Evolutionary conservation across 2,888 invertebrate species (phyloP).

Genomic region (Dorcus parallelipipedus): DNA sequence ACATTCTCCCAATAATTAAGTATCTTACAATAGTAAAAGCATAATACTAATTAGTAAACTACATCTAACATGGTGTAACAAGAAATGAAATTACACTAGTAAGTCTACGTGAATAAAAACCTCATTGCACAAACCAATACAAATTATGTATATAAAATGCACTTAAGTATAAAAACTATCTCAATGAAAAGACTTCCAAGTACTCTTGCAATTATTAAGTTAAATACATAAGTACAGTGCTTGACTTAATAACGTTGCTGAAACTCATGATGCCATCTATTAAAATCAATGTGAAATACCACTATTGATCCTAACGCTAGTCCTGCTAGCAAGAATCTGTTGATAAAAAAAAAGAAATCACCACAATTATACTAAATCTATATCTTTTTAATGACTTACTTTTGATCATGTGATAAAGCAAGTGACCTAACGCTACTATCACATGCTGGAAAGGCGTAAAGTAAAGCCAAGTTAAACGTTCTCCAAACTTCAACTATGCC

Average conservation of each 20-base stretch:
- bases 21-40: slow-evolving; percentile 26
- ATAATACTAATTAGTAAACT: slow-evolving; percentile 19
- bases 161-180: not conserved
- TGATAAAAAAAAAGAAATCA: slow-evolving; percentile 30
- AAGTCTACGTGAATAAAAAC: not conserved
- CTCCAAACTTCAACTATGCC: slow-evolving; percentile 99
- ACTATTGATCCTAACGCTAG: slow-evolving; percentile 96
- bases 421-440: slow-evolving; percentile 92
- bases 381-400: slow-evolving; percentile 63
- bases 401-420: slow-evolving; percentile 97
- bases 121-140: slow-evolving; percentile 16
- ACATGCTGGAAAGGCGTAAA: slow-evolving; percentile 97
- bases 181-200: no score
- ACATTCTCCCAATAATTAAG: slow-evolving; percentile 19
- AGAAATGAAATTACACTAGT: slow-evolving; percentile 17
- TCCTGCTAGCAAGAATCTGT: slow-evolving; percentile 95
- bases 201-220: not conserved
- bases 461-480: slow-evolving; percentile 92
- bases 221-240: slow-evolving; percentile 3
- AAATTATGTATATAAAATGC: not conserved
- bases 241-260: slow-evolving; percentile 77
- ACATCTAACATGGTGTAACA: slow-evolving; percentile 18
- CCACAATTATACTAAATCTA: not conserved
- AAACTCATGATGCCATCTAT: slow-evolving; percentile 95
- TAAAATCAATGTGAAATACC: slow-evolving; percentile 99